Base-by-base conservation (phyloP, 2,113 vertebrate genomes). In the Spea multiplicata region DNA sequence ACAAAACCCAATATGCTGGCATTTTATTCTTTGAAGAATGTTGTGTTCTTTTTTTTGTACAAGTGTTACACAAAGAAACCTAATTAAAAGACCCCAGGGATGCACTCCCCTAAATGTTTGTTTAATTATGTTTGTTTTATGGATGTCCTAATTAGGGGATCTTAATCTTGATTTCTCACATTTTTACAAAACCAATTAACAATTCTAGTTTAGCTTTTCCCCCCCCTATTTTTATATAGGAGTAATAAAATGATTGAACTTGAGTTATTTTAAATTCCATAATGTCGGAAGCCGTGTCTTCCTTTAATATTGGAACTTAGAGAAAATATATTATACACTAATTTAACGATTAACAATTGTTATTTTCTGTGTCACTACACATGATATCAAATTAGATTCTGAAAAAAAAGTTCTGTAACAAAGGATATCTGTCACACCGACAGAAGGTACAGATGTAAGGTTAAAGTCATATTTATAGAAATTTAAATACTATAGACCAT, bases 91-190 rank as follows among this genome's bases (percentile, higher is more conserved):
- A 74, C 72, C 57, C 59, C 72, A 48, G 57, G 72, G 59, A 64
- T 74, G 52, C 72, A 64, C 69, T 8, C 8, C 49, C 69, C 9
- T 17, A 71, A 71, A 71, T 71, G 69, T 53, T 71, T 52, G 48
- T 64, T 74, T 74, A 74, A 64, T 74, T 74, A 64, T 55, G n/a
- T 74, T 17, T 64, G 9, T 64, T 74, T 64, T 64, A 74, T 74
- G 14, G n/a, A 8, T 61, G 46, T 74, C 57, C 14, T 74, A 74
- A 71, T 71, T 71, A 71, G 69, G 69, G 49, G 12, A 53, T 71
- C 44, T 71, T 17, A 50, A 17, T 44, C 48, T 71, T 9, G 8
- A 44, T 8, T 10, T 53, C 49, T 53, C 49, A 9, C 16, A 71
- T 12, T 71, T 71, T 55, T 53, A 53, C 69, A 53, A 59, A 71